These are phyloP conservation scores for Mellilla xanthometata DNA, from an alignment of 2,888 invertebrate genomes.

Conservation along the genomic window DNA sequence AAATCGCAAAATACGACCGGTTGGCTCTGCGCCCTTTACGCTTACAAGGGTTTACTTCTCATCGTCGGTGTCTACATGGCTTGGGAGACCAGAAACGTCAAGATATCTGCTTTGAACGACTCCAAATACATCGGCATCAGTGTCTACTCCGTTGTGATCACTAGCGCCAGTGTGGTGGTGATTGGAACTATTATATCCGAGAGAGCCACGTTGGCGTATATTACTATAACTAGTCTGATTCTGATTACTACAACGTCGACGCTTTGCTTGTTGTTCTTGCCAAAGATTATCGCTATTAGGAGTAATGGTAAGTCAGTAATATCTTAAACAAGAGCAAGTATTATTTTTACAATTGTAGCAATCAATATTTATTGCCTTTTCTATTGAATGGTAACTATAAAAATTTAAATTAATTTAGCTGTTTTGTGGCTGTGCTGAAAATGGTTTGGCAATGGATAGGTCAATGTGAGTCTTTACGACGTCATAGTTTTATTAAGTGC, in stretches of 20 bases:
- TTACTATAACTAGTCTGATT: constrained; percentile 92
- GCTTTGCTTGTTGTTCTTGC: constrained; percentile 92
- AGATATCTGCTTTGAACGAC: constrained; percentile 95
- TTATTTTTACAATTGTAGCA: too few species aligned
- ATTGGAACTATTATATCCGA: constrained; percentile 94
- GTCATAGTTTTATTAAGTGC: too few species aligned
- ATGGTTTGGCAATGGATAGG: too few species aligned
- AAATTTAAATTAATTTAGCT: too few species aligned
- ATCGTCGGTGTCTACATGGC: constrained; percentile 97
- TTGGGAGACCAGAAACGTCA: constrained; percentile 96
- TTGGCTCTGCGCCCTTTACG: constrained; percentile 95
- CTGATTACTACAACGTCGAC: constrained; percentile 93
- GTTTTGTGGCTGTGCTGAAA: too few species aligned
- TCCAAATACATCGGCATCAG: constrained; percentile 97
- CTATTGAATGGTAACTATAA: too few species aligned
- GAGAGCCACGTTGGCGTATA: constrained; percentile 89
- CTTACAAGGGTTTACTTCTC: constrained; percentile 93
- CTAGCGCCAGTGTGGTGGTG: constrained; percentile 93
- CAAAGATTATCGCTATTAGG: constrained; percentile 90
- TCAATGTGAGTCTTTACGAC: too few species aligned
- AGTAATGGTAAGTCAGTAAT: constrained; percentile 76
- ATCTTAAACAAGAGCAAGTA: too few species aligned
- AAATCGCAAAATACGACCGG: constrained; percentile 93
- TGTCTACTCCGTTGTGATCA: constrained; percentile 95
- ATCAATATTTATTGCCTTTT: too few species aligned